Conservation (phyloP, 2,797 vertebrate species). For the Otolemur crassicaudatus region DNA sequence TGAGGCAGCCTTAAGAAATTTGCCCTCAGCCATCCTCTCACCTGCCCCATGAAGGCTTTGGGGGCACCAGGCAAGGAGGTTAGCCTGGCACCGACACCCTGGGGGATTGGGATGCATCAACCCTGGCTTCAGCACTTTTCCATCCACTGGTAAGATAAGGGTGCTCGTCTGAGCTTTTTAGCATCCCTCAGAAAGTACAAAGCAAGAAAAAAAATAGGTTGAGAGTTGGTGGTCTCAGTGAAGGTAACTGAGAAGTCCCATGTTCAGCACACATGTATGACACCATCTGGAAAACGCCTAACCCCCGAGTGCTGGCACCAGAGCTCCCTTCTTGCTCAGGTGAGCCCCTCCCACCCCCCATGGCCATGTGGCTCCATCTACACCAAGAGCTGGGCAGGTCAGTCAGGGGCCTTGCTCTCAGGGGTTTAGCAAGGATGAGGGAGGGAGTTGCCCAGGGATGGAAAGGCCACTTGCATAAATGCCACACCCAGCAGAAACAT, state of each 20-base stretch:
- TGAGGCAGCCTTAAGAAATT: neutral
- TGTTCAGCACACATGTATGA: too few species aligned
- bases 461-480: fast-evolving
- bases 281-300: neutral
- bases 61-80: too few species aligned
- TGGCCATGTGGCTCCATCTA: too few species aligned
- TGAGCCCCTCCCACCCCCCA: too few species aligned
- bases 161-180: neutral
- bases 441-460: neutral
- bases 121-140: fast-evolving
- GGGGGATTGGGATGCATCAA: too few species aligned
- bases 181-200: neutral
- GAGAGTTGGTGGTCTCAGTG: neutral
- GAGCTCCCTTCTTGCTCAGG: neutral
- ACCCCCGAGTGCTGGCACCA: fast-evolving
- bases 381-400: fast-evolving
- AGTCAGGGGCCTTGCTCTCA: neutral
- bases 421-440: fast-evolving
- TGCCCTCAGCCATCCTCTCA: neutral
- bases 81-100: fast-evolving
- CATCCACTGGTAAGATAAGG: too few species aligned
- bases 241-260: neutral
- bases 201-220: neutral
- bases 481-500: neutral
- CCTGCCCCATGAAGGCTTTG: fast-evolving